Evolutionary conservation across 2,797 vertebrate species (phyloP), one percentile per base, ranked within the genome.

Genomic region (Botia almorhae): DNA sequence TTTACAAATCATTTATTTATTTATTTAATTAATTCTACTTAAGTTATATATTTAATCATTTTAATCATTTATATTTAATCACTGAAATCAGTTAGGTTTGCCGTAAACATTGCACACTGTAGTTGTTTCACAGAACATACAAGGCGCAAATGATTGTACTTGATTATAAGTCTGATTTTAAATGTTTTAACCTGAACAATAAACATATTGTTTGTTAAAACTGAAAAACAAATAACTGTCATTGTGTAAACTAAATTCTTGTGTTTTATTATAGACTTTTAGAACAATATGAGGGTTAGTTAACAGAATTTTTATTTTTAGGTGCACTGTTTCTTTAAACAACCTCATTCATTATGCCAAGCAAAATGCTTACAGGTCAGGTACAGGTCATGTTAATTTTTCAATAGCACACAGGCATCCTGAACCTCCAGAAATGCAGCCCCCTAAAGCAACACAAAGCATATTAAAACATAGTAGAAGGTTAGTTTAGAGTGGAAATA

Each of bases 141-240:
- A 78, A 48, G 65, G 21, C 0, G 5, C 36, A 29, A 68, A 48
- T 3, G 3, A 60, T 46, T 77, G 64, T 50, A 60, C 4, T 50
- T 69, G 39, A 78, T 33, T 69, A 36, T 55, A 23, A 29, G 11
- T 60, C 13, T 58, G 53, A 69, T 50, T 78, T 69, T 0, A 60
- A 69, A 61, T 69, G 76, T 19, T 69, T 78, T 60, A 88, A 89
- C 88, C 39, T 71, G 61, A 81, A 53, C 53, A 80, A 50, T 85
- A 81, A 88, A 85, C 36, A 14, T 17, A 64, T 61, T 39, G 64
- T 76, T 68, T 46, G 51, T 68, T 56, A 53, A 79, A 75, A 10
- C n/a, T n/a, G 21, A 73, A 70, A 64, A 67, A 63, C 33, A 72
- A 81, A 81, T 81, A 68, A 82, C 10, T n/a, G 60, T 23, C 43